A percentile compares a stretch with the other conserved stretches of the same genome.
phyloP scores from a whole-genome alignment of 2,888 invertebrate genomes.

The Congeria kusceri region DNA sequence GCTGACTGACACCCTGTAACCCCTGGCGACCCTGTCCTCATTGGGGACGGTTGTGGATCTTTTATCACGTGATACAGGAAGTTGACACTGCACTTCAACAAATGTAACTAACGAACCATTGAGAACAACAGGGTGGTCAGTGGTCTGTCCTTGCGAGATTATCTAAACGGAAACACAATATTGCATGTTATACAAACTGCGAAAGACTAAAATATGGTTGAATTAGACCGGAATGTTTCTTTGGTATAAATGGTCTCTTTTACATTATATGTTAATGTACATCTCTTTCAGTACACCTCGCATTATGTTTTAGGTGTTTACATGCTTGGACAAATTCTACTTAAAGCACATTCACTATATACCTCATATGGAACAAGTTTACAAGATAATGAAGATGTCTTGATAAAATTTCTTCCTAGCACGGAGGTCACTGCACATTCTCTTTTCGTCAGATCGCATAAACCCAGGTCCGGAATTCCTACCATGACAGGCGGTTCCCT shows the following conservation, averaged over 20 bases:
- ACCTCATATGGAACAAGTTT: neutral
- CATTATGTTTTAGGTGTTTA: too few species aligned
- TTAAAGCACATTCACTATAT: too few species aligned
- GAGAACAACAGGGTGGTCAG: neutral
- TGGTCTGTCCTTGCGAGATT: too few species aligned
- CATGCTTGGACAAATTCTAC: too few species aligned
- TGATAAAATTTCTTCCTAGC: slow-evolving; percentile 12
- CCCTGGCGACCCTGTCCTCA: neutral
- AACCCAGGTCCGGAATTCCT: slow-evolving; percentile 25
- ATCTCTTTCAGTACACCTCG: too few species aligned
- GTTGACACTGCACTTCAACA: slow-evolving; percentile 16
- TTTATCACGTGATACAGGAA: neutral
- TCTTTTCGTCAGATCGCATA: slow-evolving; percentile 4
- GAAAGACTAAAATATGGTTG: too few species aligned
- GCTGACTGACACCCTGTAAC: slow-evolving; percentile 20
- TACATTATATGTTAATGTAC: too few species aligned
- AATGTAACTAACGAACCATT: slow-evolving; percentile 3
- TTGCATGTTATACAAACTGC: too few species aligned
- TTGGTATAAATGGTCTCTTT: too few species aligned
- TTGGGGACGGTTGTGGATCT: neutral
- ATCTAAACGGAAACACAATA: too few species aligned
- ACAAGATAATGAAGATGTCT: neutral
- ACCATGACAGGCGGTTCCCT: slow-evolving; percentile 7
- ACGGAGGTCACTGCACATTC: slow-evolving; percentile 13
- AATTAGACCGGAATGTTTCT: too few species aligned